Percentiles rank a stretch among this genome's conserved stretches.
These are phyloP conservation scores for Anthoptus insignis DNA, from an alignment of 2,888 invertebrate species.

Conservation along the genomic window DNA sequence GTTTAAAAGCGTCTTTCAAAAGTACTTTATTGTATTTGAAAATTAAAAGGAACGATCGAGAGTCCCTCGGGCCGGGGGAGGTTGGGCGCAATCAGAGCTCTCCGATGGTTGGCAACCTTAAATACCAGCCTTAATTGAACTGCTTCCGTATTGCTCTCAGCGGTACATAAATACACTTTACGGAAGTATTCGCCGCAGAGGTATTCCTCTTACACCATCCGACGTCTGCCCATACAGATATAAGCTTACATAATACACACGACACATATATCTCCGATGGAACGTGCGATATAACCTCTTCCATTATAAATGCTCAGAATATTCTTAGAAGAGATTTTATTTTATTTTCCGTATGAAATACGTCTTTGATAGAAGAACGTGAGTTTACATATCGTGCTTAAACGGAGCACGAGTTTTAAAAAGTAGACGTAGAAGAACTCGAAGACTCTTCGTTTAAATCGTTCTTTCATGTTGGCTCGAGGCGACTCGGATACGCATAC, in stretches of 20 bases:
- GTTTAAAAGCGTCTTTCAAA: conserved; percentile 55
- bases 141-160: conserved; percentile 72
- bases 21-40: conserved; percentile 82
- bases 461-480: conserved; percentile 67
- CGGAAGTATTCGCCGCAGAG: conserved; percentile 74
- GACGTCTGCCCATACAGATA: conserved; percentile 52
- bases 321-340: conserved; percentile 29
- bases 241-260: conserved; percentile 40
- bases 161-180: conserved; percentile 79
- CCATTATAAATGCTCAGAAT: conserved; percentile 32
- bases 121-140: conserved; percentile 86
- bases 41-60: conserved; percentile 79
- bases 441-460: conserved; percentile 57
- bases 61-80: conserved; percentile 67
- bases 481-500: conserved; percentile 63
- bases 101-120: conserved; percentile 81
- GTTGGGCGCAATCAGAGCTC: conserved; percentile 79
- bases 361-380: conserved; percentile 31
- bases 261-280: conserved; percentile 11
- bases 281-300: conserved; percentile 31
- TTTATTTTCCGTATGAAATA: conserved; percentile 30
- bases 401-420: conserved; percentile 59
- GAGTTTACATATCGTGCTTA: conserved; percentile 33
- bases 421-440: conserved; percentile 55
- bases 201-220: conserved; percentile 71